Conservation (phyloP, 2,113 vertebrate genomes). For the Nymphicus hollandicus region DNA sequence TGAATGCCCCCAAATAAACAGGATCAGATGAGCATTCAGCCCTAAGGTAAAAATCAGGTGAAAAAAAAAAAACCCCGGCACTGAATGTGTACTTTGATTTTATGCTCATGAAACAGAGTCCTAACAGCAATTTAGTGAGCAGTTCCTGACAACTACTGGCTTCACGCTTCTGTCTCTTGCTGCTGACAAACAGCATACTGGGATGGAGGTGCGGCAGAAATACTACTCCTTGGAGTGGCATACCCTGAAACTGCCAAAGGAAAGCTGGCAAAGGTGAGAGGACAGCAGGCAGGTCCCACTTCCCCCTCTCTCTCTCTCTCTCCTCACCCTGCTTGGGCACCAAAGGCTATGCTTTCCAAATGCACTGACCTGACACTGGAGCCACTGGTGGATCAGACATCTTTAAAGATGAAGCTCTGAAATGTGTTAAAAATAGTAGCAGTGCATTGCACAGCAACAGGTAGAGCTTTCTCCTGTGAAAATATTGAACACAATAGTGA, state of each 20-base stretch:
- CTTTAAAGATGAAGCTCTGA: neutral
- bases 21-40: conserved; percentile 57
- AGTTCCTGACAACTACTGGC: neutral
- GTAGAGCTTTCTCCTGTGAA: neutral
- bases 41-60: neutral
- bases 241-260: neutral
- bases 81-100: neutral
- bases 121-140: neutral
- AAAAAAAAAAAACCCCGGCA: neutral
- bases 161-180: neutral
- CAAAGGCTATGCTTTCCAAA: neutral
- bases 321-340: neutral
- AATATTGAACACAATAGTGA: neutral
- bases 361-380: neutral
- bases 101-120: neutral
- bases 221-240: neutral
- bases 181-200: neutral
- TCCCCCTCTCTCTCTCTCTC: neutral
- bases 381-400: neutral
- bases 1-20: conserved; percentile 53
- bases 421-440: neutral
- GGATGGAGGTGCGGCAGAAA: neutral
- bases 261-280: neutral
- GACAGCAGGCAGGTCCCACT: neutral
- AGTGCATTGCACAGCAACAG: neutral